phyloP scores from a whole-genome alignment of 2,113 vertebrate species.

The Petaurus breviceps region DNA sequence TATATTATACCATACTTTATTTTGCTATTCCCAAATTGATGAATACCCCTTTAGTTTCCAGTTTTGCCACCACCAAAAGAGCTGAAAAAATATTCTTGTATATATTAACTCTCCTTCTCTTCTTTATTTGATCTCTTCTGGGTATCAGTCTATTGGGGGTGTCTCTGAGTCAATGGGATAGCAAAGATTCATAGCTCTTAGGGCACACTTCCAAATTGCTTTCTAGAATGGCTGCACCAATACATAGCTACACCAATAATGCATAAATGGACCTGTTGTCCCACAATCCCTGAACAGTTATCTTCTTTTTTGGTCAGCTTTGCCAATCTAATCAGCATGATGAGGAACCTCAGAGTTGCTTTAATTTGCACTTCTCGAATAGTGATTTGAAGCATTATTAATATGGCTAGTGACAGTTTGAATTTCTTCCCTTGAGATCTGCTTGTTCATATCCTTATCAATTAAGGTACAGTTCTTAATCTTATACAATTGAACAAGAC shows the following conservation, averaged over 20 bases:
- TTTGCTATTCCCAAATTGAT: background rate
- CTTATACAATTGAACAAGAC: background rate
- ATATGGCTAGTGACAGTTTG: too few species aligned
- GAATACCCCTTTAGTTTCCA: background rate
- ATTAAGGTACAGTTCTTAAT: background rate
- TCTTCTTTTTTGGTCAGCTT: background rate
- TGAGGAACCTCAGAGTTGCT: background rate
- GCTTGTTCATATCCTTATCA: background rate
- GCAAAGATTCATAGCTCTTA: background rate
- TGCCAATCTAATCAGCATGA: background rate
- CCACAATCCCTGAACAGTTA: background rate
- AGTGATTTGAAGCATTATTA: background rate
- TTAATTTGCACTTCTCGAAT: background rate
- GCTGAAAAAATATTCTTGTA: background rate
- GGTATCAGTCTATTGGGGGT: background rate
- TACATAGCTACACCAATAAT: background rate
- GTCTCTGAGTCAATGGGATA: background rate
- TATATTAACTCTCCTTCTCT: background rate
- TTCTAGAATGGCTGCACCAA: background rate
- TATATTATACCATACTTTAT: background rate
- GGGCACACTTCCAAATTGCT: background rate
- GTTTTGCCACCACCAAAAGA: background rate
- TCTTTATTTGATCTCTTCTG: background rate
- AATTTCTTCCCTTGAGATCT: background rate
- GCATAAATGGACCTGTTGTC: background rate